Evolutionary conservation across 64 coral and sea anemone genomes (phyloP), one percentile per base, ranked within the genome.

Genomic region (Actinia tenebrosa): DNA sequence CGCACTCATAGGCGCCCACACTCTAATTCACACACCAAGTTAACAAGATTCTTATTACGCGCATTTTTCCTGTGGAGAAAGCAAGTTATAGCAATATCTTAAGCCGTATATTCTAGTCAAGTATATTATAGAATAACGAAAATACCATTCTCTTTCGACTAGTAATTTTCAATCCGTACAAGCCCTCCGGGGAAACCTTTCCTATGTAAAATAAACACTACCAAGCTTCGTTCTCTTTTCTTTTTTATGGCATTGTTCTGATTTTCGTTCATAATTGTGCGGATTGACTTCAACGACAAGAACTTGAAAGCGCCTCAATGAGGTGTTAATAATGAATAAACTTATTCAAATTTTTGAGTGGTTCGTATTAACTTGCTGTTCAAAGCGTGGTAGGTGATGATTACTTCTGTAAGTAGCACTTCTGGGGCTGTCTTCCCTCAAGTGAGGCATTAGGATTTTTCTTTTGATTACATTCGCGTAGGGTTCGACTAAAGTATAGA

Each of bases 281-380:
- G 30, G 30, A 75, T 75, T 75, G 25, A 75, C 23, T 75, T 42
- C 3, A 27, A 3, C n/a, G 69, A 75, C 27, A 75, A 75, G 69
- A 75, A 75, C 23, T 75, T 42, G 69, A 75, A 75, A 27, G 69
- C 63, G 63, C 2, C 56, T 66, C n/a, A 66, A 66, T 30, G 69
- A 37, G n/a, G 69, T 75, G 69, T 75, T 75, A 75, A 75, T 75
- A 75, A 75, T 75, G 27, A 30, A 42, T 42, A 75, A 75, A 43
- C 22, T 13, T 75, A 25, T 75, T 75, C 23, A 30, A 42, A 11
- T 42, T 75, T 1, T 75, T 9, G 26, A 75, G 69, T 75, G 25
- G 22, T 75, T 75, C 23, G 25, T 75, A 42, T 75, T 75, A 75
- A 75, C n/a, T 75, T 75, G 23, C 26, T 75, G 26, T 75, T 75